These are phyloP conservation scores for Chaenodraco wilsoni DNA, from an alignment of 2,797 vertebrate genomes.

Conservation along the genomic window DNA sequence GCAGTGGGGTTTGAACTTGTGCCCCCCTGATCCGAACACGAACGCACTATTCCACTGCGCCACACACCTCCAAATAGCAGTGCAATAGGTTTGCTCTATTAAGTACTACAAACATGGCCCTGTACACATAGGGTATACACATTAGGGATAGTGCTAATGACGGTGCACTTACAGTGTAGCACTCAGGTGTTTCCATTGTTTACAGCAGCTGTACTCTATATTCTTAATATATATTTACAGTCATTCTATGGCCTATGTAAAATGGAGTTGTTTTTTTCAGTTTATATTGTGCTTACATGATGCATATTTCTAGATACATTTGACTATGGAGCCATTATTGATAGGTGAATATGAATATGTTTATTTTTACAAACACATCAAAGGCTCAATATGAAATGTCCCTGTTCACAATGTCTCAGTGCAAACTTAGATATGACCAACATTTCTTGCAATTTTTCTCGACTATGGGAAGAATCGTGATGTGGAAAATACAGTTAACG, in stretches of 20 bases:
- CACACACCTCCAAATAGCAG: not conserved
- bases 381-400: too few species aligned
- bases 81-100: slow-evolving; percentile 25
- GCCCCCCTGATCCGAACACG: too few species aligned
- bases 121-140: slow-evolving; percentile 7
- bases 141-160: not conserved
- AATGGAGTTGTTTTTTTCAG: not conserved
- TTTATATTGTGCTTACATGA: not conserved
- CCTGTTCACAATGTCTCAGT: not conserved
- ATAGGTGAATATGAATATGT: not conserved
- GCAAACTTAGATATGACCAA: not conserved
- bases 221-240: not conserved
- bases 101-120: slow-evolving; percentile 39
- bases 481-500: not conserved
- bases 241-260: too few species aligned
- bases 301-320: not conserved
- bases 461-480: not conserved
- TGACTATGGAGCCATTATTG: not conserved
- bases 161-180: not conserved
- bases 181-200: not conserved
- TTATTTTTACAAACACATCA: not conserved
- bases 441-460: not conserved
- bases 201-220: not conserved
- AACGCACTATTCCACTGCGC: too few species aligned
- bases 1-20: too few species aligned